Conservation (phyloP, 2,888 invertebrate genomes). For the Neelides folsomi region DNA sequence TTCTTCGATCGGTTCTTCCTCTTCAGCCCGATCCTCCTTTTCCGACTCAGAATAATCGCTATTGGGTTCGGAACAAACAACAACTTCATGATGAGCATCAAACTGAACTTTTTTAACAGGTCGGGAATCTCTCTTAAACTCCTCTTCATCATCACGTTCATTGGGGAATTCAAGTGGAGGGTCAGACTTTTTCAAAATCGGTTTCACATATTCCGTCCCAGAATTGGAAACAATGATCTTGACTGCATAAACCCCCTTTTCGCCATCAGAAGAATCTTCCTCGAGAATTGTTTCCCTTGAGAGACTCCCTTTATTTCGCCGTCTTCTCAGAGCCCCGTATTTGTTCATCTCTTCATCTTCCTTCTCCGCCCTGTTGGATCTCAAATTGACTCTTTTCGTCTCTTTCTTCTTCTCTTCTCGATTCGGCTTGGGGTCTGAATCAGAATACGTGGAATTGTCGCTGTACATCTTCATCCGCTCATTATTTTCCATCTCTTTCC, state of each 20-base stretch:
- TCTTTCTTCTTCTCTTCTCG: not conserved
- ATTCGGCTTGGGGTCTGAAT: no score
- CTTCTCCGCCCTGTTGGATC: not conserved
- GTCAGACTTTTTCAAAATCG: conserved; percentile 25
- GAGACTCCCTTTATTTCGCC: conserved; percentile 20
- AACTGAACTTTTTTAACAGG: conserved; percentile 30
- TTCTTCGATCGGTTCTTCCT: conserved; percentile 11
- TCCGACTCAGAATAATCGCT: conserved; percentile 9
- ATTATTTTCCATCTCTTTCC: no score
- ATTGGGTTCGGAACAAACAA: conserved; percentile 21
- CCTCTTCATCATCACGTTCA: no score
- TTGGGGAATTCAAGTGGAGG: not conserved
- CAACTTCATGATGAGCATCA: conserved; percentile 15
- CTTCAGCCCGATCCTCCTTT: conserved; percentile 10
- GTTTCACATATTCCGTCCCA: conserved; percentile 22
- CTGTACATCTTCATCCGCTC: no score
- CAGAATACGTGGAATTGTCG: no score
- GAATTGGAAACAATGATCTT: conserved; percentile 26
- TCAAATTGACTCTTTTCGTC: not conserved
- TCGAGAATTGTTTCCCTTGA: conserved; percentile 31
- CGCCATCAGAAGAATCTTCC: conserved; percentile 13
- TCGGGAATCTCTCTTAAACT: no score
- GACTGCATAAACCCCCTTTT: conserved; percentile 19
- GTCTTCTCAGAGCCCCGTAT: conserved; percentile 26
- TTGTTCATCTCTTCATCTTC: conserved; percentile 5